Evolutionary conservation across 2,113 vertebrate genomes (phyloP), one percentile per base, ranked within the genome.

Genomic region (Microcebus lehilahytsara): DNA sequence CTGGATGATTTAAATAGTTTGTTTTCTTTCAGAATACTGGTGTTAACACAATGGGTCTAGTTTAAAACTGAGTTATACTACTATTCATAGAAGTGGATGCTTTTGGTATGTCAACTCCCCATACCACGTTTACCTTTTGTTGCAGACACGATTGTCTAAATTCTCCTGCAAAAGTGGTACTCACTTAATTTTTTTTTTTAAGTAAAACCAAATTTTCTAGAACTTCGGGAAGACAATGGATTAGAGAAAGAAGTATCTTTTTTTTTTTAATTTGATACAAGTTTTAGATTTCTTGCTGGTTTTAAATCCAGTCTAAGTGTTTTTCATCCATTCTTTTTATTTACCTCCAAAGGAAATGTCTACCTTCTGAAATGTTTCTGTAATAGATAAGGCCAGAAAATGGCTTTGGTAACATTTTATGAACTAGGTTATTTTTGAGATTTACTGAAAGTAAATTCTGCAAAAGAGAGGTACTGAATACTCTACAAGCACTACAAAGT

Each of bases 231-330:
- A 71, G 51, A 66, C 23, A n/a, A 13, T 60, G 46, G 3, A 69
- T 22, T 75, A 13, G 60, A 37, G 9, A 32, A 30, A 16, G 34
- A 46, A 40, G 74, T 49, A 1, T 46, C 69, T 72, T 75, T 49
- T 56, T n/a, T 53, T 89, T 69, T 40, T 46, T 6, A 72, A 77
- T 93, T 72, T 53, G 20, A 7, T 37, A 34, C 17, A 84, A 3
- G 32, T 75, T 62, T 95, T 40, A 56, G 40, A 56, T 89, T 27
- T 64, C 46, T 87, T 46, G 11, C 9, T 58, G 32, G 23, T 32
- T 91, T 85, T 67, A 40, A 95, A 88, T 94, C 32, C 87, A 58
- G 4, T 67, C 58, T 79, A 19, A 64, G 19, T n/a, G 22, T 42
- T 89, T 58, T 60, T 30, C 62, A n/a, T 78, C 79, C 56, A 22